Base-by-base conservation (phyloP, 1,140 invertebrate species). In the Trichogramma pretiosum region DNA sequence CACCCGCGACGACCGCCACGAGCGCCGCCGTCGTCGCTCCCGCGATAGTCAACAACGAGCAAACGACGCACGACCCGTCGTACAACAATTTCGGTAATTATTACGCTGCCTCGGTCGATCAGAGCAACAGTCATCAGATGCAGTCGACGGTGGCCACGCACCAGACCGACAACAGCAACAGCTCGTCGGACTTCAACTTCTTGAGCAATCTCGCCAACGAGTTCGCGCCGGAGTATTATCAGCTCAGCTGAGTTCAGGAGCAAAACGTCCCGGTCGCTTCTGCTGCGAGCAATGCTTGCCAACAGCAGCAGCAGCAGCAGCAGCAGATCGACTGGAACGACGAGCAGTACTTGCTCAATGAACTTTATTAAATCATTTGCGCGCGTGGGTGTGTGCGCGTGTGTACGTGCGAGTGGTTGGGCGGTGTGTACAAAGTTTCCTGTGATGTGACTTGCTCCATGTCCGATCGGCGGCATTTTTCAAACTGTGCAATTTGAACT, bases 171-270 rank as follows among this genome's bases (percentile, higher is more conserved):
- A 89, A 89, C 66, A 89, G 84, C 54, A 90, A 90, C 61, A 89
- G 85, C 59, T 90, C 87, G 1, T 89, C 88, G 8, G 89, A 93
- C 62, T 92, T 93, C 65, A 91, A 92, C 65, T 93, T 93, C 59
- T 76, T 93, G 32, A 89, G 86, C 59, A 92, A 89, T 61, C 74
- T 93, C 56, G 87, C 88, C 42, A 91, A 89, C 67, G 89, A 92
- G 59, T 92, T 91, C 63, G 87, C 85, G 1, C 89, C 88, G 0
- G 89, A 93, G 65, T 93, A 93, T 64, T 92, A 92, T 71, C 85
- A 87, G 68, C 83, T 89, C 46, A 72, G 70, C 62, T 72, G 68
- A 72, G 68, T 64, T 43, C 54, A 67, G 54, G 67, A 70, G 55
- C 58, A 52, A 36, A 62, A 64, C 17, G 49, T 32, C 38, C 38